These are phyloP conservation scores for Syrrhaptes paradoxus DNA, from an alignment of 2,113 vertebrate species.

Conservation along the genomic window DNA sequence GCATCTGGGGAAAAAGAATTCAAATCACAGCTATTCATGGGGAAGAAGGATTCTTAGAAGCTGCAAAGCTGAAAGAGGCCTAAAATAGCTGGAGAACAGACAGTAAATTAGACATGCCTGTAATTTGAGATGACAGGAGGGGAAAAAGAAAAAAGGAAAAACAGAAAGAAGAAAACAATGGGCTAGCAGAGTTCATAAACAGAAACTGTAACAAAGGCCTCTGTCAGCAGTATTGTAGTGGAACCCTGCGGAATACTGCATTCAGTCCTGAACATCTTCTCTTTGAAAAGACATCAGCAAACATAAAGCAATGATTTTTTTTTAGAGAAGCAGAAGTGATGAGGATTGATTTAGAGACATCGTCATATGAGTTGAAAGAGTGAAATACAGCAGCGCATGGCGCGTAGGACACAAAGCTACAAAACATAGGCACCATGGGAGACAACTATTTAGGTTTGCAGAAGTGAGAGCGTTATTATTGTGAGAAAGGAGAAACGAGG, in stretches of 20 bases:
- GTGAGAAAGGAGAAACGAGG: background rate
- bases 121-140: background rate
- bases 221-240: background rate
- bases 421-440: background rate
- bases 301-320: background rate
- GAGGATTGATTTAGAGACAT: background rate
- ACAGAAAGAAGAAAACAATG: background rate
- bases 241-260: background rate
- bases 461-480: background rate
- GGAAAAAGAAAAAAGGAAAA: background rate
- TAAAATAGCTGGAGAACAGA: background rate
- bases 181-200: background rate
- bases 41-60: background rate
- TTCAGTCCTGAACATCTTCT: background rate
- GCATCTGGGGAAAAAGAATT: background rate
- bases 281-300: background rate
- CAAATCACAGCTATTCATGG: background rate
- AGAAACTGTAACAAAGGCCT: slow-evolving; percentile 13
- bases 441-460: background rate
- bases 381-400: background rate
- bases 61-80: background rate
- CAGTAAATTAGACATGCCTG: background rate
- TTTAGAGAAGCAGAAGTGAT: background rate
- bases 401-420: background rate
- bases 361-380: background rate